A percentile compares a stretch with the other conserved stretches of the same genome.
These are phyloP conservation scores for Mythimna impura DNA, from an alignment of 2,888 invertebrate species.

Conservation along the genomic window DNA sequence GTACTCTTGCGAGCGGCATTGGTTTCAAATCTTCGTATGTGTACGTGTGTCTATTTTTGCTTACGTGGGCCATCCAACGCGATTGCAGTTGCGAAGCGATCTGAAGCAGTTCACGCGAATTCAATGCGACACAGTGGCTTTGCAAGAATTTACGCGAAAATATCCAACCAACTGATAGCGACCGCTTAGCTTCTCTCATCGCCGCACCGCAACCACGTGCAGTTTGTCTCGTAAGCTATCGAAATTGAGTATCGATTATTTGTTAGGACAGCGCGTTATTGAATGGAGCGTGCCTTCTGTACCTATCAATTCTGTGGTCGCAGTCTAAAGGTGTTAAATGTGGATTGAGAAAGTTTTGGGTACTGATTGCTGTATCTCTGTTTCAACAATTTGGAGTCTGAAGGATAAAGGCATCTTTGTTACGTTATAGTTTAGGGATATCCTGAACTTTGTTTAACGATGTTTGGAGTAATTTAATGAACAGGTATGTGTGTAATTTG, in stretches of 20 bases:
- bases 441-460: slow-evolving; percentile 33
- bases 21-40: not conserved
- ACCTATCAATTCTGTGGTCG: not conserved
- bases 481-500: slow-evolving; percentile 42
- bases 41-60: not conserved
- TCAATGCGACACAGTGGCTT: too few relatives aligned
- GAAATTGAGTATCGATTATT: too few relatives aligned
- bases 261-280: not conserved
- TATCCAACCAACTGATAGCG: too few relatives aligned
- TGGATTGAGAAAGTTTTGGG: slow-evolving; percentile 63
- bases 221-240: too few relatives aligned
- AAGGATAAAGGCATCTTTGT: slow-evolving; percentile 46
- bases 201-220: too few relatives aligned
- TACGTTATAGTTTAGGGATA: slow-evolving; percentile 35
- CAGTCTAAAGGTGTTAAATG: slow-evolving; percentile 62
- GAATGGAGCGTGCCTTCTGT: slow-evolving; percentile 6
- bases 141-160: too few relatives aligned
- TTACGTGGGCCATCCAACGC: too few relatives aligned
- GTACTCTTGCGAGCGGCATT: not conserved
- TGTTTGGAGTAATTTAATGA: slow-evolving; percentile 35
- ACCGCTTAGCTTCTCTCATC: too few relatives aligned
- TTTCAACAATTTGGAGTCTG: slow-evolving; percentile 51
- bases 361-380: slow-evolving; percentile 59
- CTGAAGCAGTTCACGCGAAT: too few relatives aligned
- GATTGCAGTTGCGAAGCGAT: too few relatives aligned